phyloP scores from a whole-genome alignment of 2,113 vertebrate genomes.

The Crotalus helleri region DNA sequence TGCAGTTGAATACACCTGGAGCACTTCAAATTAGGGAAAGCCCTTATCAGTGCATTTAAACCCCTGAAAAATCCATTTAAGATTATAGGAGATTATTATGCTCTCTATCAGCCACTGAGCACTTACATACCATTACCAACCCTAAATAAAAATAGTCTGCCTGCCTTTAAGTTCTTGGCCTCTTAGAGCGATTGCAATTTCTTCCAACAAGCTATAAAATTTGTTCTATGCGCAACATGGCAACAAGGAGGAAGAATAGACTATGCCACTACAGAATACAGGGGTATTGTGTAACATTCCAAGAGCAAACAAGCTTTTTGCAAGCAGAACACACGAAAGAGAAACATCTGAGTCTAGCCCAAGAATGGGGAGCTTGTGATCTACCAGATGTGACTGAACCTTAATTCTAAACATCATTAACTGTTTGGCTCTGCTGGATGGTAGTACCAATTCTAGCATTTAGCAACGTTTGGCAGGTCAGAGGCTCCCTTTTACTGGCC shows the following conservation, averaged over 20 bases:
- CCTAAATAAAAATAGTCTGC: neutral
- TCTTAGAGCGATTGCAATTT: neutral
- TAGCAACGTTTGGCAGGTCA: neutral
- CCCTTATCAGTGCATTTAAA: neutral
- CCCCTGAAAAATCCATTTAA: neutral
- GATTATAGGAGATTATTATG: neutral
- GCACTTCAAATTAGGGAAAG: neutral
- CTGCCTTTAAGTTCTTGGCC: neutral
- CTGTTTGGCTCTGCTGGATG: neutral
- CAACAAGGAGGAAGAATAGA: neutral
- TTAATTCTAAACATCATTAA: neutral
- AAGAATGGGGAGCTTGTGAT: neutral
- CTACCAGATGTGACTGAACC: neutral
- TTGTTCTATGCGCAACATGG: neutral
- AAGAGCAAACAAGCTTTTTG: neutral
- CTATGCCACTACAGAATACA: neutral
- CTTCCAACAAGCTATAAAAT: neutral
- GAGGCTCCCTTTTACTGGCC: neutral
- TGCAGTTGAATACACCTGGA: neutral
- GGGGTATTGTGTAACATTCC: neutral
- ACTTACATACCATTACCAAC: neutral
- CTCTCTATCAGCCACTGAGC: neutral
- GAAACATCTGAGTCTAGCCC: neutral
- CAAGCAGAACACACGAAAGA: neutral
- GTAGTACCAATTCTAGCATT: neutral